A percentile compares a stretch with the other conserved stretches of the same genome.
Conservation (phyloP, 2,888 invertebrate genomes). For the Heteromyza rotundicornis region DNA sequence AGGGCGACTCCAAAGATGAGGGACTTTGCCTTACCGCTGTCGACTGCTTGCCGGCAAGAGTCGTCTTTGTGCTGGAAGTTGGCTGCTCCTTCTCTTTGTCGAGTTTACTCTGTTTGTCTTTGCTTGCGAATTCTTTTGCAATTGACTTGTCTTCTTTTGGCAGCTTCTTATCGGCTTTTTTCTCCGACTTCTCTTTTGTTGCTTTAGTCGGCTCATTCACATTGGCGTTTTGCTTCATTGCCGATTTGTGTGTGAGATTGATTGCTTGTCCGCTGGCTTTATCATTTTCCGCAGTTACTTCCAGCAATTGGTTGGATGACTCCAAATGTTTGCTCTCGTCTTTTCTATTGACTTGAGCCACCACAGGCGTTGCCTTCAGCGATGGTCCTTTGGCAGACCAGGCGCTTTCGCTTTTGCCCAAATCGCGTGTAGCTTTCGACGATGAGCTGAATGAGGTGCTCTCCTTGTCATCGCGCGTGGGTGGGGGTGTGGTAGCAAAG, state of each 20-base stretch:
- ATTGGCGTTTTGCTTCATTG: constrained; percentile 28
- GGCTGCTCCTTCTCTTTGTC: constrained; percentile 28
- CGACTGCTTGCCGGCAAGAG: constrained; percentile 26
- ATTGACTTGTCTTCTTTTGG: constrained; percentile 32
- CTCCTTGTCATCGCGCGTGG: constrained; percentile 59
- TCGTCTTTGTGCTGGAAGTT: constrained; percentile 14
- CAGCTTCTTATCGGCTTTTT: constrained; percentile 28
- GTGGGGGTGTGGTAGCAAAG: constrained; percentile 56
- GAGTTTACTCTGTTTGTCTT: constrained; percentile 32
- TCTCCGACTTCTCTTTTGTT: constrained; percentile 27
- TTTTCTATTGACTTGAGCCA: constrained; percentile 43
- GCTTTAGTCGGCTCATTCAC: constrained; percentile 27
- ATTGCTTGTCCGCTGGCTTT: constrained; percentile 40
- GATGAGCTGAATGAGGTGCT: constrained; percentile 58
- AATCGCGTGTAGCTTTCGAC: constrained; percentile 57
- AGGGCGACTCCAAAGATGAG: constrained; percentile 23
- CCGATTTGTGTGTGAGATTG: constrained; percentile 42
- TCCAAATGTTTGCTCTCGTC: constrained; percentile 39
- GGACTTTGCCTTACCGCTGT: constrained; percentile 23
- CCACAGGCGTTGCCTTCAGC: constrained; percentile 59
- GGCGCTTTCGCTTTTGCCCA: constrained; percentile 59
- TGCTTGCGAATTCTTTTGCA: constrained; percentile 13
- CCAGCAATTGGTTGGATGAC: constrained; percentile 17
- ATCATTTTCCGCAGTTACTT: constrained; percentile 30
- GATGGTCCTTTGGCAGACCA: constrained; percentile 62